Evolutionary conservation across 2,888 invertebrate species (phyloP), one percentile per base, ranked within the genome.

Genomic region (Melanophora roralis): DNA sequence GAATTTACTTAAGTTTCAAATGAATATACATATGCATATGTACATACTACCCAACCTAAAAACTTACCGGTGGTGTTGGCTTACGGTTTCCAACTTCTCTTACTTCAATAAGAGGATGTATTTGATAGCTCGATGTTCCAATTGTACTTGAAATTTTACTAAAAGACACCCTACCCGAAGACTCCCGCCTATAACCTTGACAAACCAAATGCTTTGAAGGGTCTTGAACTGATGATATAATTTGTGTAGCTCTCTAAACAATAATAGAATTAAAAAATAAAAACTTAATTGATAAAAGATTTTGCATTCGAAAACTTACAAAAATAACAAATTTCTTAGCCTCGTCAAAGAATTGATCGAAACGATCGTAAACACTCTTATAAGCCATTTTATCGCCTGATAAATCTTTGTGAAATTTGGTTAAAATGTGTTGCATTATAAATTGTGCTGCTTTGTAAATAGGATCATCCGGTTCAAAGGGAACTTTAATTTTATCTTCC

Each of bases 401-500:
- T n/a, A 89, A 76, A 69, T 89, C 89, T n/a, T 83, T 83, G 19
- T 85, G 73, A 43, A 88, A 87, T 3, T 85, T 86, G 0, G 80
- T 80, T 2, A 89, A 64, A 55, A 89, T 86, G n/a, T 86, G 83
- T 47, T 86, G 84, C 14, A 87, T 80, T 21, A 90, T 90, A 32
- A 86, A 89, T 36, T 87, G 86, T 0, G 89, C 90, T 2, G 88
- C 86, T 79, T 88, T 88, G 55, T 86, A 89, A 40, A 89, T 88
- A 21, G 86, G 86, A 81, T 88, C 86, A 12, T 85, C 84, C 2
- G 81, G 62, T 1, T 84, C 81, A 74, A 86, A 85, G 1, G 86
- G 84, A 1, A 85, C 47, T 1, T 81, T 69, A 0, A 77, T 16
- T 23, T 85, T 74, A 0, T 84, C 83, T 40, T 86, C 84, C 75